Conservation (phyloP, 2,113 vertebrate species). For the Pollimyrus isidori region DNA sequence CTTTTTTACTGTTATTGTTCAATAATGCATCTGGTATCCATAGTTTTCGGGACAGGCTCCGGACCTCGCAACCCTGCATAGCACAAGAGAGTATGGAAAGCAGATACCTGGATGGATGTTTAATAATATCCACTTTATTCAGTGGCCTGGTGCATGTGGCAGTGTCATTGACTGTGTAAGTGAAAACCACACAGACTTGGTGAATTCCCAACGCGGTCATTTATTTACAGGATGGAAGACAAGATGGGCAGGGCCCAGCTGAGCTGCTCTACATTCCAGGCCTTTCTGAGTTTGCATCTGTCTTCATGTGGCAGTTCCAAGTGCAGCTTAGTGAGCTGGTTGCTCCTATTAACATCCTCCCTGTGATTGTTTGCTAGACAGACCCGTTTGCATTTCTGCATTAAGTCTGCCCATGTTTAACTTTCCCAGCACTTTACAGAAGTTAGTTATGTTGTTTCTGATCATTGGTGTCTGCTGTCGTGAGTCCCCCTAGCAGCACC, state of each 20-base stretch:
- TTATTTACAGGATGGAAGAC: background rate
- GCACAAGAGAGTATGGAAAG: too few species aligned
- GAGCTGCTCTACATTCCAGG: background rate
- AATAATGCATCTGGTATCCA: too few species aligned
- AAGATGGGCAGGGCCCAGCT: background rate
- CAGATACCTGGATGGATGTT: too few species aligned
- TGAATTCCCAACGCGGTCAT: background rate
- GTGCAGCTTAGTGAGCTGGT: background rate
- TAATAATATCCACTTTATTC: background rate
- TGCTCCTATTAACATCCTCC: slow-evolving; percentile 12
- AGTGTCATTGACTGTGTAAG: background rate
- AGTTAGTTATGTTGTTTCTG: background rate
- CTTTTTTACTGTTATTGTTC: too few species aligned
- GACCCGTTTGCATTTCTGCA: slow-evolving; percentile 8
- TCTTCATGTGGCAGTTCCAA: background rate
- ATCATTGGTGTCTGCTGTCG: background rate
- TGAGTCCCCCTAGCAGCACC: background rate
- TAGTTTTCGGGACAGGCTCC: too few species aligned
- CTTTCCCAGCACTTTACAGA: background rate
- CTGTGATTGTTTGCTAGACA: slow-evolving; percentile 1
- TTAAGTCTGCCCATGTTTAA: background rate
- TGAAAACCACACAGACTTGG: background rate
- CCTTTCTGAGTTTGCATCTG: background rate
- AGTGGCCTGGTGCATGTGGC: background rate
- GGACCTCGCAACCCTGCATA: too few species aligned